Evolutionary conservation across 2,113 vertebrate genomes (phyloP), one percentile per base, ranked within the genome.

Genomic region (Fukomys damarensis): DNA sequence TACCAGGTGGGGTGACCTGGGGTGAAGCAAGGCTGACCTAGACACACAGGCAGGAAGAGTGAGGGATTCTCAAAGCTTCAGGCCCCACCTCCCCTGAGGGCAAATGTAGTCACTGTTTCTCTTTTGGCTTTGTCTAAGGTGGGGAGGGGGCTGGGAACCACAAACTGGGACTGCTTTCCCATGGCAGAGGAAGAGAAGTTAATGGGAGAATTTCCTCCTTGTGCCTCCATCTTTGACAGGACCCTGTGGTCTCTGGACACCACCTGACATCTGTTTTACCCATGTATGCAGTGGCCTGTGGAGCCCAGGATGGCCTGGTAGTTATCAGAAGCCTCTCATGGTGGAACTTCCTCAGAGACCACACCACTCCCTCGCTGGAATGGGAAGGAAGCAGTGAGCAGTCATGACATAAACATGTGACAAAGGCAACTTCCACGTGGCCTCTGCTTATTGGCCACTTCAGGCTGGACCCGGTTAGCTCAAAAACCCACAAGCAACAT

Each of bases 261-360:
- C 12, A 2, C n/a, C 59, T 0, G 0, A 22, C 5, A 9, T n/a
- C 1, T 17, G 20, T 2, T 63, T 8, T 8, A 8, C 7, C 30
- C 0, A 17, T 5, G 35, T 1, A 35, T 16, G 61, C 52, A 7
- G 9, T 0, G 0, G 59, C 83, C 66, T 5, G 1, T 5, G 8
- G 65, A 16, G 0, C 46, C 86, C 35, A 10, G 0, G 4, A 11
- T 0, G 38, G 63, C 16, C 66, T 8, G 24, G 49, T 5, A 77
- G 7, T 13, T 24, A 11, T 22, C 1, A 4, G 19, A 38, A 20
- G 14, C 26, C 35, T 72, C 43, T 58, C 28, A 35, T 2, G 13
- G 24, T 2, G 26, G 85, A 22, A 28, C 41, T 20, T 76, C 28
- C 59, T 38, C 26, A 3, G 35, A 19, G 28, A 14, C 49, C 0